These are phyloP conservation scores for Automeris io DNA, from an alignment of 2,888 invertebrate genomes.

Conservation along the genomic window DNA sequence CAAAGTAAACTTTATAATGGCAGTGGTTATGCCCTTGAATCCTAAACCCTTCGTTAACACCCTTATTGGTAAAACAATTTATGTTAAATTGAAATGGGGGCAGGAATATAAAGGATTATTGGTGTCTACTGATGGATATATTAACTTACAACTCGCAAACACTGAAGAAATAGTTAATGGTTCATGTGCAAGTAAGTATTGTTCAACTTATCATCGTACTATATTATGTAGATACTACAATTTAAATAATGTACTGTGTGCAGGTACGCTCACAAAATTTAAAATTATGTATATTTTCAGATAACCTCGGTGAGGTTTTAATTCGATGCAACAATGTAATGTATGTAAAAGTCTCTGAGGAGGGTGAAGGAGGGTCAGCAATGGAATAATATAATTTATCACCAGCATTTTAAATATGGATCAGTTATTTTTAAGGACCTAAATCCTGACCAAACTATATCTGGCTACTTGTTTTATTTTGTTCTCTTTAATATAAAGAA, in stretches of 20 bases:
- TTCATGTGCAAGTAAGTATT: slow-evolving; percentile 84
- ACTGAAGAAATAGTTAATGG: slow-evolving; percentile 98
- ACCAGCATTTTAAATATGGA: too few species aligned
- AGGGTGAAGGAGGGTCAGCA: slow-evolving; percentile 98
- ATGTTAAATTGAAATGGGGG: slow-evolving; percentile 99
- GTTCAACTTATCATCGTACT: neutral
- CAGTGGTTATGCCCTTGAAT: slow-evolving; percentile 96
- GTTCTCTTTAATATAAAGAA: too few species aligned
- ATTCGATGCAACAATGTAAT: slow-evolving; percentile 98
- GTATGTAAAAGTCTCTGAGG: slow-evolving; percentile 95
- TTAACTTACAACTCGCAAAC: slow-evolving; percentile 98
- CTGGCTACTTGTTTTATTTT: too few species aligned
- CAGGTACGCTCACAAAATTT: too few species aligned
- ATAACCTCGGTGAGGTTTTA: slow-evolving; percentile 96
- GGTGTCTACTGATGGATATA: slow-evolving; percentile 98
- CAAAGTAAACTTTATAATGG: slow-evolving; percentile 79
- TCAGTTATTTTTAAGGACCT: too few species aligned
- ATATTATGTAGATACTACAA: neutral
- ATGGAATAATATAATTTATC: slow-evolving; percentile 89
- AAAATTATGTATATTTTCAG: slow-evolving; percentile 43
- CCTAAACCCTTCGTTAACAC: slow-evolving; percentile 99
- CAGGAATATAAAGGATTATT: slow-evolving; percentile 99
- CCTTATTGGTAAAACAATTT: slow-evolving; percentile 97
- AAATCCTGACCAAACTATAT: too few species aligned
- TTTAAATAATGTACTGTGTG: neutral